Percentiles rank a stretch among this genome's conserved stretches.
phyloP scores from a whole-genome alignment of 2,113 vertebrate genomes.

The Alligator sinensis region DNA sequence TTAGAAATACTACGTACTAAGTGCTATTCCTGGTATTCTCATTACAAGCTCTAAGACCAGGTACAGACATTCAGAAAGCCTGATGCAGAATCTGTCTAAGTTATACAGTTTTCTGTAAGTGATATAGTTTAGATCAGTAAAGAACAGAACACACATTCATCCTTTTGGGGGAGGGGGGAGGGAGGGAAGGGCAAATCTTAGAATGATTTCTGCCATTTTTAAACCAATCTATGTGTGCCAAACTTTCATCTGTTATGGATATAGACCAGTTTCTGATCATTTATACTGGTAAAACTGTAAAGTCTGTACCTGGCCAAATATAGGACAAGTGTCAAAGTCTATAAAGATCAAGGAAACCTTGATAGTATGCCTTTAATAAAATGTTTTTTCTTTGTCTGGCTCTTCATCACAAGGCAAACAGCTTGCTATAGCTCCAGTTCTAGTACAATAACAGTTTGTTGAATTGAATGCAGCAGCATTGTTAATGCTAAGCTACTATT shows the following conservation, averaged over 20 bases:
- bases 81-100: no score
- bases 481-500: background rate
- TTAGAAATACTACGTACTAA: background rate
- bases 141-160: no score
- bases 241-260: no score
- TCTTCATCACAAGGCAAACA: constrained; percentile 39
- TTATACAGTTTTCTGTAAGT: no score
- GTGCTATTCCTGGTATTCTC: background rate
- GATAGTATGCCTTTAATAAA: background rate
- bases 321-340: background rate
- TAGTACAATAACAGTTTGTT: constrained; percentile 25
- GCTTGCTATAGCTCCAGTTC: constrained; percentile 2
- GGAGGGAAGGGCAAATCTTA: no score
- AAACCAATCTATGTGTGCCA: no score
- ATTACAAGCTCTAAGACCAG: background rate
- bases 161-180: no score
- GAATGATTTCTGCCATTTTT: no score
- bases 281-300: no score
- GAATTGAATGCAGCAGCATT: constrained; percentile 23
- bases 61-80: no score
- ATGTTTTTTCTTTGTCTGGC: background rate
- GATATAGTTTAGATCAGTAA: no score
- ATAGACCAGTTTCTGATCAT: no score
- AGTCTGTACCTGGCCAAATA: background rate
- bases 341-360: constrained; percentile 24